These are phyloP conservation scores for Parthenolecanium corni DNA, from an alignment of 2,888 invertebrate genomes.

Conservation along the genomic window DNA sequence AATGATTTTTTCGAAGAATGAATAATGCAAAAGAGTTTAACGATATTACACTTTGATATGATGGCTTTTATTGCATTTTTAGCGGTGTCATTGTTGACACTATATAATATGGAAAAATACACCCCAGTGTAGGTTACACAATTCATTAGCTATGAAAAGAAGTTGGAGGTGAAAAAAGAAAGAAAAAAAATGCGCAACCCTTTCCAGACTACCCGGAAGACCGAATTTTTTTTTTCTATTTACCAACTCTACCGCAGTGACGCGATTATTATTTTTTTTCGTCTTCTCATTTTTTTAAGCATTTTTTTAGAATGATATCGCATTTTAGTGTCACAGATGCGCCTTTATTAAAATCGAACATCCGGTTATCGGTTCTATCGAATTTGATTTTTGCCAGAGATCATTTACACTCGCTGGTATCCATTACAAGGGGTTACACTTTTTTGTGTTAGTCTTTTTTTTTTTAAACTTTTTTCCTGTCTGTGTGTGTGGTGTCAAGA, in stretches of 20 bases:
- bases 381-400: slow-evolving; percentile 5
- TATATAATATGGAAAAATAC: slow-evolving; percentile 8
- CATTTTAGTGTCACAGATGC: slow-evolving; percentile 20
- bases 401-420: not conserved
- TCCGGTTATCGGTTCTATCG: slow-evolving; percentile 13
- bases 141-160: slow-evolving; percentile 23
- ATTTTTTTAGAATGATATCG: slow-evolving; percentile 14
- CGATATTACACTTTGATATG: slow-evolving; percentile 24
- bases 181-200: slow-evolving; percentile 2
- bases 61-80: slow-evolving; percentile 8
- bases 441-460: not conserved
- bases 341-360: slow-evolving; percentile 2
- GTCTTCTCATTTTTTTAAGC: not conserved
- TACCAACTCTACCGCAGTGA: slow-evolving; percentile 27
- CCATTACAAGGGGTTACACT: slow-evolving; percentile 5
- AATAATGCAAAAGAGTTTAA: slow-evolving; percentile 27
- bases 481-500: not conserved
- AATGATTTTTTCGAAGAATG: slow-evolving; percentile 9
- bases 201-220: not conserved
- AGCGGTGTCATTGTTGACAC: slow-evolving; percentile 22
- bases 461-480: too few species aligned
- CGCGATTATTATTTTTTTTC: slow-evolving; percentile 22
- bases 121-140: slow-evolving; percentile 23
- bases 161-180: not conserved
- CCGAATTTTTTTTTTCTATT: slow-evolving; percentile 10